phyloP scores from a whole-genome alignment of 2,113 vertebrate genomes.

The Cyanistes caeruleus region DNA sequence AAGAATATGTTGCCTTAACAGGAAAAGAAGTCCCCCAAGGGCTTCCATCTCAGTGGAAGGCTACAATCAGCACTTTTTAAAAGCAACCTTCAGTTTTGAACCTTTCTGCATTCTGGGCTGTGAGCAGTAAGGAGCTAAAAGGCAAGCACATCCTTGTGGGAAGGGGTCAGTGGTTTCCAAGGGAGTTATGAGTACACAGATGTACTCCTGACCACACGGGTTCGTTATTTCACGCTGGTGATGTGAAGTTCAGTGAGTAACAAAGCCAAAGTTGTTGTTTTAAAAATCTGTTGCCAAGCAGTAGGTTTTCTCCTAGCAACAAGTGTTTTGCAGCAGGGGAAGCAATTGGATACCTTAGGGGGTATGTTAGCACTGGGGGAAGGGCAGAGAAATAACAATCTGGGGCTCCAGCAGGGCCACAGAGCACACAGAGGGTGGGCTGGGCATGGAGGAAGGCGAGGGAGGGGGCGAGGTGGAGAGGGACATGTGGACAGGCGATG shows the following conservation, averaged over 20 bases:
- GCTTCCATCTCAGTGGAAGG: background rate
- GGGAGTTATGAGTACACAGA: background rate
- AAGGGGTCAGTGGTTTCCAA: background rate
- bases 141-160: background rate
- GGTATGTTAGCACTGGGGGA: background rate
- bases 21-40: background rate
- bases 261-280: constrained; percentile 53
- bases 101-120: background rate
- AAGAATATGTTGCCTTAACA: background rate
- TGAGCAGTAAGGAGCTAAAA: background rate
- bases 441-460: background rate
- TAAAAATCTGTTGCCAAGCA: constrained; percentile 50
- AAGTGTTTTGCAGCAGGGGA: constrained; percentile 46
- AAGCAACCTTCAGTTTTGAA: background rate
- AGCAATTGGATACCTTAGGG: constrained; percentile 27
- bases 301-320: constrained; percentile 61
- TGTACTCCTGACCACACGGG: background rate
- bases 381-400: background rate
- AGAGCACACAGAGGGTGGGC: background rate
- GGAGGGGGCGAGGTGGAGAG: background rate
- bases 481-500: background rate
- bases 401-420: background rate
- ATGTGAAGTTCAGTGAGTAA: constrained; percentile 23
- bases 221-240: background rate
- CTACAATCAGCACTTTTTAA: background rate